A percentile compares a stretch with the other conserved stretches of the same genome.
phyloP scores from a whole-genome alignment of 1,140 invertebrate species.

The Chlorops oryzae region DNA sequence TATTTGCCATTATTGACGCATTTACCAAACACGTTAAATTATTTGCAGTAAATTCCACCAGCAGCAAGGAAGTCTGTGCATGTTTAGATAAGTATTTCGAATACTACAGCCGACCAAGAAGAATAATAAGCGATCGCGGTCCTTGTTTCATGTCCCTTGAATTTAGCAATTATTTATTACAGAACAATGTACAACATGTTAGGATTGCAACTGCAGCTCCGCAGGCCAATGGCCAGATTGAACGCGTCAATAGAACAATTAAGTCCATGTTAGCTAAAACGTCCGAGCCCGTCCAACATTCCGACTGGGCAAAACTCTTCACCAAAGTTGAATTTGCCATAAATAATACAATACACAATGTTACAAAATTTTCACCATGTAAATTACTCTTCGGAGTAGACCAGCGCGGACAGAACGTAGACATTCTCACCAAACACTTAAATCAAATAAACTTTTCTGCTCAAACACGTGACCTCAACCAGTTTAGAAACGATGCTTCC shows the following conservation, averaged over 20 bases:
- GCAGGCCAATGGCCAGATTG: constrained; percentile 1
- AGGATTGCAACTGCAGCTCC: not conserved
- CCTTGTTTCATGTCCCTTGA: not conserved
- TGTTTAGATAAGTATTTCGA: too few species aligned
- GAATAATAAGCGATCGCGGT: not conserved
- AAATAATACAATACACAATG: constrained; percentile 3
- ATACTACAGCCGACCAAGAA: too few species aligned
- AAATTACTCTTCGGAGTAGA: constrained; percentile 1
- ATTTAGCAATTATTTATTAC: not conserved
- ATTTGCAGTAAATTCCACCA: too few species aligned
- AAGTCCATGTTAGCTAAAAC: constrained; percentile 9
- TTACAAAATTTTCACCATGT: constrained; percentile 1
- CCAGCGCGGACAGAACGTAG: constrained; percentile 1
- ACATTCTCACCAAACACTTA: not conserved
- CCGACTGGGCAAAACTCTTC: constrained; percentile 6
- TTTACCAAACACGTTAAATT: not conserved
- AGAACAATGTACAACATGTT: constrained; percentile 5
- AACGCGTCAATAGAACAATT: constrained; percentile 2
- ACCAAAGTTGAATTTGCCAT: constrained; percentile 7
- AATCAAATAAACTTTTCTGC: too few species aligned
- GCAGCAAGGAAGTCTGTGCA: too few species aligned
- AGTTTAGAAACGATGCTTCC: too few species aligned
- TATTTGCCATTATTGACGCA: constrained; percentile 2
- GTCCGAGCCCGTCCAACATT: too few species aligned
- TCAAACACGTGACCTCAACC: too few species aligned